Conservation (phyloP, 2,113 vertebrate species). For the Ceratotherium simum region DNA sequence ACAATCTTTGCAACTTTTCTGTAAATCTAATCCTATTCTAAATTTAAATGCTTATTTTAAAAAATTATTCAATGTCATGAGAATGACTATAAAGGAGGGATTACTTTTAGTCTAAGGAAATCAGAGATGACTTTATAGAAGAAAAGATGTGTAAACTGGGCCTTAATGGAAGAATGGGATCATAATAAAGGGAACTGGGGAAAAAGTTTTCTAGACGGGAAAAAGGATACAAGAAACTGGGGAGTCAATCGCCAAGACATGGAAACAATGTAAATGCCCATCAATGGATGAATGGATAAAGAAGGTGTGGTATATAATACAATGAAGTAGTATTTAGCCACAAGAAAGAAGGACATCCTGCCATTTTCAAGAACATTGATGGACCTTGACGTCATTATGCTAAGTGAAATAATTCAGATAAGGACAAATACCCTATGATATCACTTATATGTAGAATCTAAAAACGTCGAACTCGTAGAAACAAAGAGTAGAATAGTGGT, state of each 20-base stretch:
- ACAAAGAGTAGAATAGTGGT: neutral
- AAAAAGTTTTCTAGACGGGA: neutral
- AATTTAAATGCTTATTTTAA: neutral
- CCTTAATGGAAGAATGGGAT: conserved; percentile 7
- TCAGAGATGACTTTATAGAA: neutral
- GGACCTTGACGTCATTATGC: neutral
- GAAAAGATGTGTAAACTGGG: neutral
- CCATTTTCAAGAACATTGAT: neutral
- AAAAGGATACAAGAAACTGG: neutral
- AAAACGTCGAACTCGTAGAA: neutral
- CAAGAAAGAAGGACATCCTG: neutral
- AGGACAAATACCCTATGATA: neutral
- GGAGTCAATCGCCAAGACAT: neutral
- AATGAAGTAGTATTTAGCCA: neutral
- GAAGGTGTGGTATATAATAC: neutral
- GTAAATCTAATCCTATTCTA: conserved; percentile 1
- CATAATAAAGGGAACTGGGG: neutral
- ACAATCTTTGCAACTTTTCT: neutral
- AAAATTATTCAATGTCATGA: neutral
- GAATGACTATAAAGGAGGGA: neutral
- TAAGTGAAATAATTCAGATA: neutral
- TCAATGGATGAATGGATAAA: neutral
- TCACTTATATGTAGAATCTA: neutral
- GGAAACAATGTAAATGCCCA: neutral
- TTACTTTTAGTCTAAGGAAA: conserved; percentile 13